These are phyloP conservation scores for Meliscaeva auricollis DNA, from an alignment of 2,888 invertebrate genomes.

Conservation along the genomic window DNA sequence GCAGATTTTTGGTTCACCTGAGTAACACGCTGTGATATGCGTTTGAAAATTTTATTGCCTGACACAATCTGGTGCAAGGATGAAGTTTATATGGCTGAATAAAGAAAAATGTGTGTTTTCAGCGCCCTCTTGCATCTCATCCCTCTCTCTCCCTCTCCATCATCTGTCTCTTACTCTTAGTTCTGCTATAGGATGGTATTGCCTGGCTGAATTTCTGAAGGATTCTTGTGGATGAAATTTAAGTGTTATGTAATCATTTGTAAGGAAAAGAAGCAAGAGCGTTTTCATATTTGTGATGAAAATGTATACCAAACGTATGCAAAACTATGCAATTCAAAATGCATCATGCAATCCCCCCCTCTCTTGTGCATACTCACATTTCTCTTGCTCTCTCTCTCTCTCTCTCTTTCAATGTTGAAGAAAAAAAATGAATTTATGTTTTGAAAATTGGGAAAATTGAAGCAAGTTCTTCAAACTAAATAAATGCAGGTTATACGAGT, in stretches of 20 bases:
- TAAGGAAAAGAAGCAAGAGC: slow-evolving; percentile 8
- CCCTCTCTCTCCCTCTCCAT: background rate
- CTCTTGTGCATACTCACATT: background rate
- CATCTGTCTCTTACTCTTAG: background rate
- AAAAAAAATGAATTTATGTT: background rate
- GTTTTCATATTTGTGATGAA: slow-evolving; percentile 13
- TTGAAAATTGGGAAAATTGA: slow-evolving; percentile 19
- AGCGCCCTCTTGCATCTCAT: background rate
- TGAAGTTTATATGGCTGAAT: slow-evolving; percentile 73
- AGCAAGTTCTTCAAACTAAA: slow-evolving; percentile 8
- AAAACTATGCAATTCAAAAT: background rate
- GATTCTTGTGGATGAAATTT: slow-evolving; percentile 57
- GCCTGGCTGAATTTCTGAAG: slow-evolving; percentile 1
- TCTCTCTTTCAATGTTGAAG: background rate
- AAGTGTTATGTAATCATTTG: slow-evolving; percentile 70
- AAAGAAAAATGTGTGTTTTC: slow-evolving; percentile 54
- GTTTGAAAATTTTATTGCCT: slow-evolving; percentile 75
- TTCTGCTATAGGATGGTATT: background rate
- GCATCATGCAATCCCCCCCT: background rate
- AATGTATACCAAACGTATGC: background rate
- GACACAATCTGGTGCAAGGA: slow-evolving; percentile 75
- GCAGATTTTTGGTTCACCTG: slow-evolving; percentile 73
- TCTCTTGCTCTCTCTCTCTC: background rate
- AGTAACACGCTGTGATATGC: slow-evolving; percentile 74
- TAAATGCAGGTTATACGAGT: background rate